Base-by-base conservation (phyloP, 2,113 vertebrate genomes). In the Phyllostomus hastatus region DNA sequence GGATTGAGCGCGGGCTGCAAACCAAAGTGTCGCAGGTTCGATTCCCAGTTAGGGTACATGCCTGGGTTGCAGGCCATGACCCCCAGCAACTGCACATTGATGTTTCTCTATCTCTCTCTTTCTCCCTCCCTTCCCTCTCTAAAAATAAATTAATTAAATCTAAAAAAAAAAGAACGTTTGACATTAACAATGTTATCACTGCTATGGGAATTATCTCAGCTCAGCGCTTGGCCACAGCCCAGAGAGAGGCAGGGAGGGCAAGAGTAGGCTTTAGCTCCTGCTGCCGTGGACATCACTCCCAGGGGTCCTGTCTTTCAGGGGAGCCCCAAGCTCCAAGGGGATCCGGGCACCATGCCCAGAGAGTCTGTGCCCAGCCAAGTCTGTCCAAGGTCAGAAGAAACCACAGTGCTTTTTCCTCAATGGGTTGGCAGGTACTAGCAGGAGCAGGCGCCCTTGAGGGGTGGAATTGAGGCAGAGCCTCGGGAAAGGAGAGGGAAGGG, bases 381-480 rank as follows among this genome's bases (percentile, higher is more conserved):
- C 94, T 93, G 57, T 81, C 50, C 89, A 95, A 97, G 89, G 95
- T 92, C 89, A 93, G 69, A 83, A 69, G 89, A 97, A 94, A 79
- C 82, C 83, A 83, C 82, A 79, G 22, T 20, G 48, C 59, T 88
- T 78, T 92, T 90, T 95, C 93, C 93, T 94, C 88, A 75, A 28
- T 76, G 73, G 67, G 70, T 33, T 93, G 89, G 95, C 85, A 94
- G 83, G 86, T 80, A 95, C 82, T 38, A 84, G 73, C 41, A 83
- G 72, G 64, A 96, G 16, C 70, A 90, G 88, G 96, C 14, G 14
- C 79, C 81, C 83, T 89, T 97, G 94, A 88, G 95, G 95, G 95
- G 79, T 92, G 67, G 61, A 86, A 54, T 96, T 97, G 93, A 83
- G 54, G 28, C 61, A 86, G 64, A 91, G 93, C 17, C 31, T 78